Base-by-base conservation (phyloP, 2,797 vertebrate genomes). In the Cryptoprocta ferox region DNA sequence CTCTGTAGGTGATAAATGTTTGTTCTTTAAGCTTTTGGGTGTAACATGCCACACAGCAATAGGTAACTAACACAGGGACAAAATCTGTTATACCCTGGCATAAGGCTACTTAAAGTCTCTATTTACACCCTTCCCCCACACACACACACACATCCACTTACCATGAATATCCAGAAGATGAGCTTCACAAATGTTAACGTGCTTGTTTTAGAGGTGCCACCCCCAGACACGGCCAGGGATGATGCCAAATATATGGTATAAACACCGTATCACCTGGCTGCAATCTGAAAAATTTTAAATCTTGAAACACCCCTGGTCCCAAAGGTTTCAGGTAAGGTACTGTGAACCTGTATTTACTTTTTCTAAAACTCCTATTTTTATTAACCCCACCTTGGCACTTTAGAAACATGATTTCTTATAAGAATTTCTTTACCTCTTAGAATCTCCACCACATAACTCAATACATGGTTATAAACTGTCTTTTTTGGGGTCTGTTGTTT, bases 321-420 rank as follows among this genome's bases (percentile, higher is more conserved):
- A 71, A 21, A 15, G 1, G 21, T 63, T 96, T 83, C 50, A 73
- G 16, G 89, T n/a, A 53, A 89, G 11, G 13, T 13, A 28, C 12
- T 68, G 48, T 81, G 39, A 94, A 39, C 15, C 35, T 48, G 24
- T 71, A 85, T 85, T 56, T 24, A 39, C 26, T 81, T 85, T 84
- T 85, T 65, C 48, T 92, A 84, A 91, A 95, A 71, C 10, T 48
- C 1, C 6, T 48, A 13, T 48, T 13, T 66, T 59, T 24, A 73
- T 95, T 90, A 96, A 84, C 18, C 3, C 65, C 24, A 89, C 2
- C 26, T 24, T 79, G 42, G n/a, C 37, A 89, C 42, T 28, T 35
- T 82, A 91, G 21, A 95, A 93, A 91, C 18, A 59, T 59, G 59
- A 89, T 73, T 78, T 94, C 48, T 94, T 93, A 14, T 48, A 80